Evolutionary conservation across 2,797 vertebrate genomes (phyloP).

Genomic region (Tamandua tetradactyla): DNA sequence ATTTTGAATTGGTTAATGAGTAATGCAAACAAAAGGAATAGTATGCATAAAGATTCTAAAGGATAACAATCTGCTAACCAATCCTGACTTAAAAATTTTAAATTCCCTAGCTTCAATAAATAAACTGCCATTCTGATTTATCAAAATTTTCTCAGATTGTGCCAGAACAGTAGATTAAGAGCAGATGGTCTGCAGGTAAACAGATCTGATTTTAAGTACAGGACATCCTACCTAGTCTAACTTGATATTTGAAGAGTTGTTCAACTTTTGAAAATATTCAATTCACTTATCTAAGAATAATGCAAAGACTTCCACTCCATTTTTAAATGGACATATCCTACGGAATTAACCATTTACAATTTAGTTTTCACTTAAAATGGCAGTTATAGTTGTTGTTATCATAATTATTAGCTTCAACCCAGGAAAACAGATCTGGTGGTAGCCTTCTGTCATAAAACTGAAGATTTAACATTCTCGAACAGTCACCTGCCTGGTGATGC

Average conservation of each 20-base stretch:
- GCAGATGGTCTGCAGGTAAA: not conserved
- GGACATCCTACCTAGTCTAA: not conserved
- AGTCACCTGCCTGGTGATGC: not conserved
- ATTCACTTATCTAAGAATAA: not conserved
- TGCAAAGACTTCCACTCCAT: not conserved
- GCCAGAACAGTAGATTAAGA: not conserved
- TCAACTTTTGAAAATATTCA: not conserved
- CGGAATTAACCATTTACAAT: not conserved
- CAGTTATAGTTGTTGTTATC: not conserved
- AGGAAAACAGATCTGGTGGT: not conserved
- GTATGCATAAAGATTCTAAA: not conserved
- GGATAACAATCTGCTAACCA: not conserved
- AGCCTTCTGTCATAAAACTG: not conserved
- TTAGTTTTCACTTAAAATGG: not conserved
- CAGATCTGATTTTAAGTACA: not conserved
- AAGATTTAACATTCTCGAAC: not conserved
- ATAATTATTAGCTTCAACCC: not conserved
- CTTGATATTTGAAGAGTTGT: not conserved
- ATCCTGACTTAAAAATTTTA: not conserved
- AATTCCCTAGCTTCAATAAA: not conserved
- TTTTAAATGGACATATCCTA: not conserved
- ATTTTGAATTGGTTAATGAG: not conserved
- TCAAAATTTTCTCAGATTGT: not conserved
- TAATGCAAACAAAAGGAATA: not conserved
- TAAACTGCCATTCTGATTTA: not conserved